Base-by-base conservation (phyloP, 2,888 invertebrate species). In the Neria commutata region DNA sequence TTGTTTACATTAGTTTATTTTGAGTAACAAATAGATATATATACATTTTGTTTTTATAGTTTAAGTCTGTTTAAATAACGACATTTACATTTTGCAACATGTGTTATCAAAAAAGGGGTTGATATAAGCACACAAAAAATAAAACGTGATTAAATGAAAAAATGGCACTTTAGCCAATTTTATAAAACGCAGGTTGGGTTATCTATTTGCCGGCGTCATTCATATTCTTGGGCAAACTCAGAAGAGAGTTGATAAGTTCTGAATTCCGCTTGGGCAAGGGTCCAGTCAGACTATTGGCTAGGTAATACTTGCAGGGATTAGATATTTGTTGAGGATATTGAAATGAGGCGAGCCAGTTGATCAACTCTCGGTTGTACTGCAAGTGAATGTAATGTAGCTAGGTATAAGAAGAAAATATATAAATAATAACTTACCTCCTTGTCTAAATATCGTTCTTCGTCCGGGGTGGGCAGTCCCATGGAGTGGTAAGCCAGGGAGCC, bases 161-260 rank as follows among this genome's bases (percentile, higher is more conserved):
- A n/a, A n/a, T n/a, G n/a, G n/a, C n/a, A n/a, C n/a, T n/a, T n/a
- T n/a, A n/a, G n/a, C n/a, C n/a, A n/a, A n/a, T n/a, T n/a, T n/a
- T n/a, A n/a, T n/a, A n/a, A n/a, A 54, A 58, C 47, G 40, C 53
- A 29, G 19, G n/a, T n/a, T 3, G 29, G 19, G 46, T 8, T 8
- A 46, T 56, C 81, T 81, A 87, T 78, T 88, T 88, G 53, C 91
- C 91, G 42, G 89, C 91, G 57, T 89, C 88, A 70, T 88, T 87
- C 86, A 91, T 86, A 62, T 86, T 88, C 72, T 89, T 89, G 8
- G 91, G 91, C 50, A 91, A 78, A n/a, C 88, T 87, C 37, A 91
- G 81, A n/a, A 92, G 83, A 0, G 91, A 88, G 75, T 89, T 91
- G 67, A 89, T 91, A 6, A 89, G 81, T 72, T 91, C 90, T 0